Evolutionary conservation across 2,797 vertebrate genomes (phyloP), one percentile per base, ranked within the genome.

Genomic region (Aeoliscus strigatus): DNA sequence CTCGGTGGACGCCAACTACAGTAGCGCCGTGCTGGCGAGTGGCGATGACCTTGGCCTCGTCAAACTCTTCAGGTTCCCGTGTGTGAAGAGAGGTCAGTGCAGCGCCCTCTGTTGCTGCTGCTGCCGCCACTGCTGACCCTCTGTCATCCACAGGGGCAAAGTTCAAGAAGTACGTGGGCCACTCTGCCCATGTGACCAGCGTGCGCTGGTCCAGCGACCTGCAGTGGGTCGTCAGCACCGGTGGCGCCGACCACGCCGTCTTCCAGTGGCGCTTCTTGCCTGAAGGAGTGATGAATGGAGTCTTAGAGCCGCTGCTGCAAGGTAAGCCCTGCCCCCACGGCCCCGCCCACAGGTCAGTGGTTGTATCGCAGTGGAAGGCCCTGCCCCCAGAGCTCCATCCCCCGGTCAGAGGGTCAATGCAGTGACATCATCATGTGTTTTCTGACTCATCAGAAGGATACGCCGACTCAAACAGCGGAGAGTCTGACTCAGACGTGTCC

Each of bases 221-320:
- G 82, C 94, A 98, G 77, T 99, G 96, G 96, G 92, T 98, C 56
- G 91, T 99, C 76, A 95, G 92, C 43, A 96, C 97, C 35, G 96
- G 96, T 52, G 96, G 96, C 68, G 94, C 94, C 7, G 96, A 99
- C 80, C 96, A 99, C 73, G 96, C 96, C 18, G 94, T 99, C 71
- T 99, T 99, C 75, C 96, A 99, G 80, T 99, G 96, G 96, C 96
- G 92, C 73, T 98, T 96, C 84, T 86, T 99, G 64, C 90, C 94
- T 4, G 96, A 98, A 70, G 86, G 94, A 56, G 97, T 96, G 61
- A 60, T 93, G 37, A 98, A 97, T 84, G 95, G 97, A 63, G 83
- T 66, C 93, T 96, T 70, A 90, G 97, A 82, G 91, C 93, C 32
- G 26, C 9, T 34, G 6, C 23, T 3, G 2, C 12, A 15, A 12